Conservation (phyloP, 2,113 vertebrate genomes). For the Cavia porcellus region DNA sequence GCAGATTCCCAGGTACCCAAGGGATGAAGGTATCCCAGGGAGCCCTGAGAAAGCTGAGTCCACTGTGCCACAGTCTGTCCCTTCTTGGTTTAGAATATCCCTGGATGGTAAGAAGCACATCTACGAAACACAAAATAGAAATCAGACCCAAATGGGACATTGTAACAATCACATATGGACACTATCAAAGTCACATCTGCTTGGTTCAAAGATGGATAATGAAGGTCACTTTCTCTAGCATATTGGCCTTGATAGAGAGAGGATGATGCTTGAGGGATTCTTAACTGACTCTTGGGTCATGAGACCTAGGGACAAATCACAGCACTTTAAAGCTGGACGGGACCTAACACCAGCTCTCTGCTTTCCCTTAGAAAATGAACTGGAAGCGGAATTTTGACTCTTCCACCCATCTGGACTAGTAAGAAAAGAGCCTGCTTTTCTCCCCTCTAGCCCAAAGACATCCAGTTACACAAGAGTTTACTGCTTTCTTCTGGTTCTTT, state of each 20-base stretch:
- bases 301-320: neutral
- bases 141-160: neutral
- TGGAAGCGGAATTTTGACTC: neutral
- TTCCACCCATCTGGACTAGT: neutral
- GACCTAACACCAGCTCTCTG: neutral
- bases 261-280: neutral
- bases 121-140: neutral
- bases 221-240: neutral
- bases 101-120: neutral
- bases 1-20: no score
- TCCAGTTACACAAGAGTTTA: neutral
- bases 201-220: neutral
- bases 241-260: neutral
- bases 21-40: no score
- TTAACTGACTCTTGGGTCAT: neutral
- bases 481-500: neutral
- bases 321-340: neutral
- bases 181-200: neutral
- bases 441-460: neutral
- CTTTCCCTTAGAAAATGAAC: neutral
- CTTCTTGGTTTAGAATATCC: neutral
- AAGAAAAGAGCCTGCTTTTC: neutral
- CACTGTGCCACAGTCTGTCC: no score
- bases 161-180: neutral
- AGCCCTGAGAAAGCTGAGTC: neutral